A percentile compares a stretch with the other conserved stretches of the same genome.
phyloP scores from a whole-genome alignment of 2,113 vertebrate genomes.

The Tragelaphus buxtoni region DNA sequence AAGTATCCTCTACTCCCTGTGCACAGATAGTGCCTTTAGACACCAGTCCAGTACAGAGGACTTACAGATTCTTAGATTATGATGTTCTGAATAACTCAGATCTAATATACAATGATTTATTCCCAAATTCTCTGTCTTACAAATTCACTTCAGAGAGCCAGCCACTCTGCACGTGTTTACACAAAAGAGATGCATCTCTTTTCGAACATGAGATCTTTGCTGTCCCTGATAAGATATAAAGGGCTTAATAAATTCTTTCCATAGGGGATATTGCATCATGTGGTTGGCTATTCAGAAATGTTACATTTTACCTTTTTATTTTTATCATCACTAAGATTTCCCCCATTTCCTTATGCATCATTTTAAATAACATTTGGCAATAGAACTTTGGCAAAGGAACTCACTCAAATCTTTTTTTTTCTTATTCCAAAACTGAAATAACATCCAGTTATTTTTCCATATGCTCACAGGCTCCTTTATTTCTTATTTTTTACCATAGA shows the following conservation, averaged over 20 bases:
- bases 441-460: background rate
- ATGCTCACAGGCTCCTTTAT: background rate
- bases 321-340: background rate
- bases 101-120: background rate
- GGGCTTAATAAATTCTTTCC: background rate
- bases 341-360: background rate
- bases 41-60: background rate
- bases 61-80: background rate
- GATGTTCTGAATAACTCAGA: background rate
- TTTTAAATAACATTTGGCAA: slow-evolving; percentile 32
- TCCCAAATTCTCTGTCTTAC: background rate
- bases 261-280: background rate
- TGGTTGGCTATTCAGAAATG: background rate
- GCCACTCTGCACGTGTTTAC: background rate
- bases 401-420: background rate
- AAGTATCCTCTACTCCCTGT: background rate
- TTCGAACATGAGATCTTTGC: background rate
- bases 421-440: background rate
- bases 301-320: background rate
- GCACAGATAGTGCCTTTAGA: background rate
- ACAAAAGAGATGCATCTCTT: background rate
- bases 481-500: background rate
- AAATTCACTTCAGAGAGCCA: background rate
- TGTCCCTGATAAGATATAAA: background rate
- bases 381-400: slow-evolving; percentile 30